Evolutionary conservation across 1,140 invertebrate species (phyloP), one percentile per base, ranked within the genome.

Genomic region (Papilio glaucus): DNA sequence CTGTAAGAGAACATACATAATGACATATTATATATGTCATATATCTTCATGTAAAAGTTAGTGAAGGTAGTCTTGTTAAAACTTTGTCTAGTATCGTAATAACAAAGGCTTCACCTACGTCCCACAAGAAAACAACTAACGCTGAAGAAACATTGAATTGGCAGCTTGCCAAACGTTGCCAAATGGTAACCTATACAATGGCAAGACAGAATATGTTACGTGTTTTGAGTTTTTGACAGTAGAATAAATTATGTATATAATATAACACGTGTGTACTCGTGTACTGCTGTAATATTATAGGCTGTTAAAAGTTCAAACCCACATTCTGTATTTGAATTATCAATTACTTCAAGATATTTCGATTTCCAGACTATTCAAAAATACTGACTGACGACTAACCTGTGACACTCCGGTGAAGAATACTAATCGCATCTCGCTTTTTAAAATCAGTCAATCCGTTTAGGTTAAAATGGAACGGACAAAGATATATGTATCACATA

Each of bases 111-210:
- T 49, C 8, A 49, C 45, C 5, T 21, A 49, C 12, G 45, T 49
- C 21, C 21, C 15, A 18, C 18, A 45, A 21, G 45, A 49, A 49
- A 49, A n/a, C n/a, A n/a, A n/a, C 45, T 49, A 21, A 49, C 21
- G 8, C 18, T 49, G n/a, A 49, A 49, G 45, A 9, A 49, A 49
- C 45, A 49, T 49, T 49, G 21, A 18, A 1, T 49, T 49, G 45
- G 45, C 45, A 49, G 2, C 45, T 7, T 21, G 45, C 45, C 45
- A 4, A 49, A 18, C 10, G 45, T 49, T 24, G 18, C 45, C 15
- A 18, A 15, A 49, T 49, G 7, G 18, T 49, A 49, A 49, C 45
- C 45, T 49, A 49, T 49, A 49, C 45, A 49, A 49, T 49, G 45
- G 45, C 45, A 49, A 49, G 10, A 49, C 45, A 21, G 45, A 49